A percentile compares a stretch with the other conserved stretches of the same genome.
Conservation (phyloP, 1,140 invertebrate genomes). For the Trichonephila clavata region DNA sequence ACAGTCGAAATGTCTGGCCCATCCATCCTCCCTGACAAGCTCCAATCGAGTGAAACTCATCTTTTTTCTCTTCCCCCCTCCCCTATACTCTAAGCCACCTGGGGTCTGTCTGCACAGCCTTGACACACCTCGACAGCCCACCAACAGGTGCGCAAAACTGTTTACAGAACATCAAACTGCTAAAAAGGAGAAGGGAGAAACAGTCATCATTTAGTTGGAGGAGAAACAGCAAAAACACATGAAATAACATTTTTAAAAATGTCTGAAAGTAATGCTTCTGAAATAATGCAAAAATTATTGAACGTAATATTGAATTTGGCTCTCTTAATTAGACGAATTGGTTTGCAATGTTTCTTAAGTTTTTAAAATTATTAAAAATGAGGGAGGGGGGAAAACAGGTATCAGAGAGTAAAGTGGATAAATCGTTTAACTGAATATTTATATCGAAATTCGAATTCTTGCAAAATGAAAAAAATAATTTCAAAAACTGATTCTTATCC, state of each 20-base stretch:
- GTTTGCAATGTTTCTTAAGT: too few species aligned
- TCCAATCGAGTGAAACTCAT: neutral
- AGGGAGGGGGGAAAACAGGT: too few species aligned
- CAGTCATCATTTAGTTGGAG: neutral
- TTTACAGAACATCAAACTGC: neutral
- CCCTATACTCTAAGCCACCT: neutral
- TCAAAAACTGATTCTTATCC: too few species aligned
- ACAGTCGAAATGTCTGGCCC: neutral
- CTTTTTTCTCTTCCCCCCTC: neutral
- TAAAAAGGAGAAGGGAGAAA: neutral
- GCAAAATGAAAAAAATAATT: too few species aligned
- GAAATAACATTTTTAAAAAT: neutral
- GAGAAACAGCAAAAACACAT: neutral
- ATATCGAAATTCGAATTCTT: too few species aligned
- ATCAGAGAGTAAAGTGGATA: too few species aligned
- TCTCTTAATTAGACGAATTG: too few species aligned
- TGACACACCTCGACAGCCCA: neutral
- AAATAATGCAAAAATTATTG: too few species aligned
- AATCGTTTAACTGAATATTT: too few species aligned
- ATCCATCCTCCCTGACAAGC: neutral
- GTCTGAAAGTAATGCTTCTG: too few species aligned
- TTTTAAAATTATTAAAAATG: too few species aligned
- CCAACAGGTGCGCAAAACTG: neutral
- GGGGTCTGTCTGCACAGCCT: neutral
- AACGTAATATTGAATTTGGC: too few species aligned